Conservation (phyloP, 2,888 invertebrate genomes). For the Melinopterus prodromus region DNA sequence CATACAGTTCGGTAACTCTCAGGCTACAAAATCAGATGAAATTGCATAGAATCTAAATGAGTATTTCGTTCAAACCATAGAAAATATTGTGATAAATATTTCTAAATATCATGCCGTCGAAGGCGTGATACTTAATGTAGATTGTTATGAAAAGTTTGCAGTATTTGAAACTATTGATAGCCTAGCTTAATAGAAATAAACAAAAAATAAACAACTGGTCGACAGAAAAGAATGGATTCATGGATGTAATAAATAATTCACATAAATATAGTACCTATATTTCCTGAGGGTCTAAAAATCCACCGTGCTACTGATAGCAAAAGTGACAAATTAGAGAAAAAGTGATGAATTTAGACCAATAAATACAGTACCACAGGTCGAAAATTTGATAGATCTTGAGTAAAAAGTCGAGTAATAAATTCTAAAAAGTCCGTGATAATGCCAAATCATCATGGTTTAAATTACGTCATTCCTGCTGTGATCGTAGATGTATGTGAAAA, state of each 20-base stretch:
- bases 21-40: neutral
- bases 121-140: neutral
- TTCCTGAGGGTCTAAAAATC: neutral
- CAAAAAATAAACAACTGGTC: neutral
- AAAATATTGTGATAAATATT: neutral
- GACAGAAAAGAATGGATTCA: neutral
- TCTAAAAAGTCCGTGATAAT: slow-evolving; percentile 7
- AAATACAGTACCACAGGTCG: neutral
- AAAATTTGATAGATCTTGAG: neutral
- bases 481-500: slow-evolving; percentile 8
- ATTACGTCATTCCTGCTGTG: slow-evolving; percentile 10
- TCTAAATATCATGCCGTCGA: neutral
- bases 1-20: neutral
- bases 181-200: neutral
- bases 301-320: neutral
- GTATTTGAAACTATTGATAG: neutral
- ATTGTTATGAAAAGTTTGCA: neutral
- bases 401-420: neutral
- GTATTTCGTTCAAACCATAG: neutral
- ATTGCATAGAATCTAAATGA: neutral
- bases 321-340: too few species aligned
- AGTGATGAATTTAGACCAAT: slow-evolving; percentile 15
- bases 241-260: neutral
- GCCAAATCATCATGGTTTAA: slow-evolving; percentile 8
- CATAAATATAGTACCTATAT: neutral